phyloP scores from a whole-genome alignment of 2,797 vertebrate genomes.

The Novumbra hubbsi region DNA sequence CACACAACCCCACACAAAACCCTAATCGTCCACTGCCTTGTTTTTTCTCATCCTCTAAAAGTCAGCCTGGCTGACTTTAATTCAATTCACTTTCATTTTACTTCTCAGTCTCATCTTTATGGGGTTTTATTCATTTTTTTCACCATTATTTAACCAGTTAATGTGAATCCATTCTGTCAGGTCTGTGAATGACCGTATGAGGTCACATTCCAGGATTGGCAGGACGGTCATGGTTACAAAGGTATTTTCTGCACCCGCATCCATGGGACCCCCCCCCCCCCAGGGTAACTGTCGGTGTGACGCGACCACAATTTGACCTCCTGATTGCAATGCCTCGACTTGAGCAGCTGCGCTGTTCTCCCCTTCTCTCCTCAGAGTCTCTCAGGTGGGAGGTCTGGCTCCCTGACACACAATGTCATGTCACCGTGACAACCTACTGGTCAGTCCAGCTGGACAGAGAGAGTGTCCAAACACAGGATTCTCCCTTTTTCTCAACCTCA shows the following conservation, averaged over 20 bases:
- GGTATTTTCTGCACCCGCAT: too few relatives aligned
- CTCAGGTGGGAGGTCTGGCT: conserved; percentile 1
- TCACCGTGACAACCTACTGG: too few relatives aligned
- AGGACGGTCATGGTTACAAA: too few relatives aligned
- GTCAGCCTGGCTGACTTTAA: background rate
- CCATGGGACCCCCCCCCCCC: too few relatives aligned
- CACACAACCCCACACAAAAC: too few relatives aligned
- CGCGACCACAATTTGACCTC: background rate
- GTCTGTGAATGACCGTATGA: too few relatives aligned
- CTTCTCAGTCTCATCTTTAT: background rate
- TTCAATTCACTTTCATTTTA: conserved; percentile 19
- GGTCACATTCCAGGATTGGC: too few relatives aligned
- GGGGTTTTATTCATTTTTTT: background rate
- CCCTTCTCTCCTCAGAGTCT: background rate
- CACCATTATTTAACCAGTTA: too few relatives aligned
- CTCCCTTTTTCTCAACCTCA: background rate
- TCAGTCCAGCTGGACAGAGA: conserved; percentile 7
- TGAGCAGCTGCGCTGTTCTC: background rate
- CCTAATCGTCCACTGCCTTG: too few relatives aligned
- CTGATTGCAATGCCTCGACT: background rate
- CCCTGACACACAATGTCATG: background rate
- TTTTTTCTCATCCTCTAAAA: conserved; percentile 26
- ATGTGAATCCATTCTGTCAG: too few relatives aligned
- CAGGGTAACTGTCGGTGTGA: too few relatives aligned
- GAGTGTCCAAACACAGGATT: background rate